Base-by-base conservation (phyloP, 2,113 vertebrate species). In the Diadophis punctatus region DNA sequence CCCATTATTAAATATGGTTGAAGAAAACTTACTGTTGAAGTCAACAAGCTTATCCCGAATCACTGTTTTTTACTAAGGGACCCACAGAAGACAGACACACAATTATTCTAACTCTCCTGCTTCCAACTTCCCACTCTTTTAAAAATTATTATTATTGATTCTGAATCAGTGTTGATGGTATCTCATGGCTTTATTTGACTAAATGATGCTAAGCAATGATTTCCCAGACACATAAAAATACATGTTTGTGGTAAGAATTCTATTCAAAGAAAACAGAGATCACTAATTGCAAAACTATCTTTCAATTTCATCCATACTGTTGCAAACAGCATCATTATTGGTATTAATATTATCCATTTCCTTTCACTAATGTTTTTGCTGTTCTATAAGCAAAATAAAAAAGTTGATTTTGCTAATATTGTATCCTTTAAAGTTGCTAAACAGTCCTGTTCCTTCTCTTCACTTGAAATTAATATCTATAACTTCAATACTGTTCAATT, bases 181-280 rank as follows among this genome's bases (percentile, higher is more conserved):
- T 96, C 97, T 97, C 96, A 95, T 96, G 94, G 95, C 96, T 97
- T 94, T 95, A 95, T 55, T 95, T 97, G 97, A 97, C 97, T 97
- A 97, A 98, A 97, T 94, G 97, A 96, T 97, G 96, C 95, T 97
- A 97, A 97, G 97, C 97, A 98, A 97, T 96, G 96, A 96, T 97
- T 97, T 97, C 96, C 96, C 95, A 96, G 87, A 97, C 96, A 97
- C 97, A 97, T 97, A 98, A 97, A 97, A 97, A 97, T 96, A 49
- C 95, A 96, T 96, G 93, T 97, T 93, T 97, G 96, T 97, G 96
- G 95, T 96, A 95, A 96, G 95, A 95, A 97, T 97, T 96, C 53
- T 96, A 95, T 96, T 95, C 93, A 95, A 96, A 96, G 94, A 95
- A 95, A 94, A 94, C 94, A 95, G 94, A 96, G 92, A 91, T 95